Percentiles rank a stretch among this genome's conserved stretches.
These are phyloP conservation scores for Myotis pilosus DNA, from an alignment of 2,797 vertebrate genomes.

Conservation along the genomic window DNA sequence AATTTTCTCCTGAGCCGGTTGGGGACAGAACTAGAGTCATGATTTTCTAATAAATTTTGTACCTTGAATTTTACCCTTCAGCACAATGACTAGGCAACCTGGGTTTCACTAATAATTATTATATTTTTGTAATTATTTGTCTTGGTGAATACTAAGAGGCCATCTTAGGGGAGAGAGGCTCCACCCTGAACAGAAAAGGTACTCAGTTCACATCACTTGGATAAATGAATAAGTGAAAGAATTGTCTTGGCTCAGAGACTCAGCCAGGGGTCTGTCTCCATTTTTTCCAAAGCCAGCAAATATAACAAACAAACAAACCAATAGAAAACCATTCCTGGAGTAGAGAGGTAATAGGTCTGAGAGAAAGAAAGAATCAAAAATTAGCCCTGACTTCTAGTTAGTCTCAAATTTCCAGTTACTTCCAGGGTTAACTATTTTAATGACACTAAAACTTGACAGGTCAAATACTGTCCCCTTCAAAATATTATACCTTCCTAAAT, in stretches of 20 bases:
- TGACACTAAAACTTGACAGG: neutral
- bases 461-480: neutral
- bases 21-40: neutral
- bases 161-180: neutral
- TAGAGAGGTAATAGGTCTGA: neutral
- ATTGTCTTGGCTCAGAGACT: neutral
- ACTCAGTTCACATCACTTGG: neutral
- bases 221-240: slow-evolving; percentile 42
- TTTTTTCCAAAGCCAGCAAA: neutral
- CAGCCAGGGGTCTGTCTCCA: neutral
- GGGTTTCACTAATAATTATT: neutral
- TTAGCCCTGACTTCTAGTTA: neutral
- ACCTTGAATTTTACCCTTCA: neutral
- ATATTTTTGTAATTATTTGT: neutral
- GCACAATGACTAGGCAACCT: neutral
- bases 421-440: slow-evolving; percentile 9
- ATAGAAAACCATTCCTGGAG: neutral
- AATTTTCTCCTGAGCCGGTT: neutral
- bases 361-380: slow-evolving; percentile 12
- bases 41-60: slow-evolving; percentile 4
- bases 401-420: slow-evolving; percentile 22
- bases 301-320: slow-evolving; percentile 39
- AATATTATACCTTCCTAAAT: neutral
- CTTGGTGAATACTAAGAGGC: neutral
- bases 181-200: neutral